Evolutionary conservation across 2,797 vertebrate genomes (phyloP).

Genomic region (Setipinna tenuifilis): DNA sequence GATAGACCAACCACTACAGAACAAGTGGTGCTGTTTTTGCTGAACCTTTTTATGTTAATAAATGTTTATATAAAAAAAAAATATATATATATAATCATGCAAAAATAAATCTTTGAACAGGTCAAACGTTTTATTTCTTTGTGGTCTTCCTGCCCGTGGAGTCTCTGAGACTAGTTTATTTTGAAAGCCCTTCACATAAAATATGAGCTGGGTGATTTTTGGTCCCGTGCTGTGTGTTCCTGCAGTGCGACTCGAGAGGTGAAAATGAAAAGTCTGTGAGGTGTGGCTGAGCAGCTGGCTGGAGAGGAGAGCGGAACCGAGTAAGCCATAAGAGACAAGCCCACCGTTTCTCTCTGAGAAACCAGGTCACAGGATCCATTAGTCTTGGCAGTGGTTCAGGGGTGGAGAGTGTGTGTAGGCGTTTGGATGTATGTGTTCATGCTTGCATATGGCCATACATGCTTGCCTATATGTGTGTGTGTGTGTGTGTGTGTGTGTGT

Average conservation of each 20-base stretch:
- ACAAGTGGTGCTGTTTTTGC: not conserved
- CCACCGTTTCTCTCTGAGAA: not conserved
- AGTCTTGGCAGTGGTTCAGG: not conserved
- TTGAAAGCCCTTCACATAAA: not conserved
- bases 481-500: not conserved
- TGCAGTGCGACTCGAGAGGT: not conserved
- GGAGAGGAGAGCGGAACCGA: not conserved
- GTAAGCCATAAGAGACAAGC: not conserved
- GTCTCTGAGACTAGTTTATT: not conserved
- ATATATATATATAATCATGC: conserved; percentile 16
- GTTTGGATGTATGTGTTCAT: conserved; percentile 22
- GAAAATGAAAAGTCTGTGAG: conserved; percentile 3
- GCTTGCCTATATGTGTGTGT: not conserved
- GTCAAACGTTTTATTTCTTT: not conserved
- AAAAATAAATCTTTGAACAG: conserved; percentile 16
- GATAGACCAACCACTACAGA: not conserved
- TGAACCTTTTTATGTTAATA: not conserved
- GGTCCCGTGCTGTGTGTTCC: conserved; percentile 6
- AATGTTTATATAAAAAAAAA: not conserved
- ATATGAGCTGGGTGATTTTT: not conserved
- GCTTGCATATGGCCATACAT: too few relatives aligned
- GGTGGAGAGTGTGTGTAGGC: not conserved
- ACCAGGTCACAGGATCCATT: conserved; percentile 21
- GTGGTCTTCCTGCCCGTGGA: not conserved
- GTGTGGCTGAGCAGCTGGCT: conserved; percentile 3